A percentile compares a stretch with the other conserved stretches of the same genome.
These are phyloP conservation scores for Leptestheria dahalacensis DNA, from an alignment of 1,140 invertebrate species.

Conservation along the genomic window DNA sequence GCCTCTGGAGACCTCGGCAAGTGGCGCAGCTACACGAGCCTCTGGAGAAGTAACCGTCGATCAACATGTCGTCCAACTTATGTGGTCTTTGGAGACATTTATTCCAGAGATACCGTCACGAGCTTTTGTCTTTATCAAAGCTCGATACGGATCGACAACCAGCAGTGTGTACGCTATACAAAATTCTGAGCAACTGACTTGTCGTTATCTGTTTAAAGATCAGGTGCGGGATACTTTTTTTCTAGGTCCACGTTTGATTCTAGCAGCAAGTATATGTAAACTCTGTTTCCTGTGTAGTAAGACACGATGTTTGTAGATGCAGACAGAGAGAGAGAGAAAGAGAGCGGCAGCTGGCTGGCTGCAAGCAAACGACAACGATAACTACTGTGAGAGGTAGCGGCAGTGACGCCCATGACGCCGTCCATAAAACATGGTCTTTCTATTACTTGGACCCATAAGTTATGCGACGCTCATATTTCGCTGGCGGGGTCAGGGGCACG, in stretches of 20 bases:
- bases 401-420: not conserved
- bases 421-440: slow-evolving; percentile 14
- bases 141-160: too few relatives aligned
- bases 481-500: not conserved
- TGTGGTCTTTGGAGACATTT: not conserved
- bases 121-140: too few relatives aligned
- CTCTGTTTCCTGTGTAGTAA: too few relatives aligned
- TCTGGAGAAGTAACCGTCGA: not conserved
- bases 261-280: too few relatives aligned
- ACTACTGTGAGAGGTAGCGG: not conserved
- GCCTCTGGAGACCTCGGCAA: not conserved
- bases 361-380: not conserved
- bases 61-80: not conserved
- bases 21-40: not conserved
- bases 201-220: too few relatives aligned
- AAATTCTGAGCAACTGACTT: too few relatives aligned
- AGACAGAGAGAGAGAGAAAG: not conserved
- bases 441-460: slow-evolving; percentile 11
- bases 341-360: not conserved
- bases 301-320: too few relatives aligned
- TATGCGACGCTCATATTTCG: slow-evolving; percentile 11
- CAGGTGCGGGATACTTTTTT: too few relatives aligned
- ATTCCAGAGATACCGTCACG: not conserved
- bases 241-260: too few relatives aligned
- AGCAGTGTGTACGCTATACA: too few relatives aligned